phyloP scores from a whole-genome alignment of 2,888 invertebrate species.

The Heteropelma amictum region DNA sequence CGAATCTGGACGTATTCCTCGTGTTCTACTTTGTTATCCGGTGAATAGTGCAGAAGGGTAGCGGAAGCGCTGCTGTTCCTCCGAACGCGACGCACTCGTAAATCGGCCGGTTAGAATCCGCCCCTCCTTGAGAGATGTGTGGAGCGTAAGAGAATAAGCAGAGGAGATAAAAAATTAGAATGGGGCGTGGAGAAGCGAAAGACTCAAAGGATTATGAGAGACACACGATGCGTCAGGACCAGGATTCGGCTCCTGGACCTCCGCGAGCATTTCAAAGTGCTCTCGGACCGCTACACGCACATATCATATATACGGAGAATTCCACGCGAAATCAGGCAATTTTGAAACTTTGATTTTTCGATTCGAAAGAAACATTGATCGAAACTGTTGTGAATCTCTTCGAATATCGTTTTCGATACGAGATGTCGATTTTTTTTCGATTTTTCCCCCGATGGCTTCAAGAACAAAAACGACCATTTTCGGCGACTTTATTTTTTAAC shows the following conservation, averaged over 20 bases:
- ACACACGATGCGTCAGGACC: conserved; percentile 26
- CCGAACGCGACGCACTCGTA: conserved; percentile 39
- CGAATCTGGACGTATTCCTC: conserved; percentile 25
- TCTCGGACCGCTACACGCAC: neutral
- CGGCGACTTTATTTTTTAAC: no score
- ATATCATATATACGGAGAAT: neutral
- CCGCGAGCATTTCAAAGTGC: neutral
- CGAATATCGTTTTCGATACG: no score
- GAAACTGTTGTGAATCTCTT: no score
- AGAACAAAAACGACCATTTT: no score
- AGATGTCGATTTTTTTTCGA: no score
- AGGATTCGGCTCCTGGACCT: conserved; percentile 3
- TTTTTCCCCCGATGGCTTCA: no score
- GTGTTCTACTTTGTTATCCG: conserved; percentile 5
- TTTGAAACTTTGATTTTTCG: no score
- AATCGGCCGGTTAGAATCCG: conserved; percentile 25
- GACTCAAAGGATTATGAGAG: conserved; percentile 45
- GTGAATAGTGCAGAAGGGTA: conserved; percentile 3
- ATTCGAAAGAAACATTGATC: no score
- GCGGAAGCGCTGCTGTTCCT: no score
- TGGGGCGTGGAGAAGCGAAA: conserved; percentile 49
- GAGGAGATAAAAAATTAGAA: conserved; percentile 56
- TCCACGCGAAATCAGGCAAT: no score
- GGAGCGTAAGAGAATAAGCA: conserved; percentile 20
- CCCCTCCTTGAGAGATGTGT: neutral